Evolutionary conservation across 2,797 vertebrate species (phyloP), one percentile per base, ranked within the genome.

Genomic region (Galaxias olidus): DNA sequence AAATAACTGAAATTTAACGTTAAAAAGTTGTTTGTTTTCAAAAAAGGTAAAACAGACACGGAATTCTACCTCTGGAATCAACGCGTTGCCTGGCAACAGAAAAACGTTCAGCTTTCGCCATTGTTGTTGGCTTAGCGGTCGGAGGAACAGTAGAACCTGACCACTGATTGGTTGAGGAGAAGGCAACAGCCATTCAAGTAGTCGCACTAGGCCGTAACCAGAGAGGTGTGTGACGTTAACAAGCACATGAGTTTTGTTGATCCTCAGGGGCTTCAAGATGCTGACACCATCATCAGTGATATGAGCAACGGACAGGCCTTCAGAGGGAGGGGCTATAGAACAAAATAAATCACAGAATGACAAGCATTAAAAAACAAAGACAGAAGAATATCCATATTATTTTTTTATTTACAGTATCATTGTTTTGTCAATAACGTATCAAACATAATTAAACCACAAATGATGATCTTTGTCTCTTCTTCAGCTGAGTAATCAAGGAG

Each of bases 181-280:
- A 8, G 19, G 11, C 8, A 15, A 0, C 41, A 53, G 14, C 3
- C 68, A 57, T 15, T 67, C 8, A 59, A 8, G 7, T 11, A 9
- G 1, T 69, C 68, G 63, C 42, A 79, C 6, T 13, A 43, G 11
- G 50, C 75, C 75, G 10, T 71, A 77, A 18, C 9, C 49, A 17
- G 77, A 79, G 10, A 83, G 77, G 13, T 66, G 53, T 6, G 44
- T 47, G 60, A 80, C 4, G 5, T 57, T 14, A 18, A 79, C 59
- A 0, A 73, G 44, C 61, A 79, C 72, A 10, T 85, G 81, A 15
- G 69, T 84, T 10, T 69, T 43, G 10, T 70, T 84, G 10, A 79
- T 52, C 45, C 41, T 8, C 65, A 55, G 15, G 1, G 69, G 68
- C 46, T 50, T n/a, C 0, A 73, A 12, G 52, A 77, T 8, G 51